Evolutionary conservation across 2,113 vertebrate genomes (phyloP).

Genomic region (Danio rerio): DNA sequence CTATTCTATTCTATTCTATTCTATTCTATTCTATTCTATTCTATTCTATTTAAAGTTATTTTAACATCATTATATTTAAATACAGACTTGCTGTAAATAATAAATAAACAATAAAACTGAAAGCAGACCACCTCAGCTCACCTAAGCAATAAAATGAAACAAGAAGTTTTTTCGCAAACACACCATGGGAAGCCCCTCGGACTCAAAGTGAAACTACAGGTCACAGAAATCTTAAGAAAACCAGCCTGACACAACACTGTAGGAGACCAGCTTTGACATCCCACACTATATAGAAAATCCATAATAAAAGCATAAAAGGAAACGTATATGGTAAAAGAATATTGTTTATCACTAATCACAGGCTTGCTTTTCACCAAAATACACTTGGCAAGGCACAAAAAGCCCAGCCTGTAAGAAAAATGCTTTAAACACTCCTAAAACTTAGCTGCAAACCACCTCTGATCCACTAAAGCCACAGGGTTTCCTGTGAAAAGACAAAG

Average conservation of each 20-base stretch:
- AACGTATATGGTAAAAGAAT: background rate
- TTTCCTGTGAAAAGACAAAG: constrained; percentile 30
- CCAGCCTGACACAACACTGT: background rate
- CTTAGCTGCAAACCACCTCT: background rate
- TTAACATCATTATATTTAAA: background rate
- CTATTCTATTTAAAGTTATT: background rate
- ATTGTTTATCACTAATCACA: background rate
- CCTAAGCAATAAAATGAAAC: background rate
- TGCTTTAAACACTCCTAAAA: background rate
- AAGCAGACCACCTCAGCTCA: background rate
- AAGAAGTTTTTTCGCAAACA: background rate
- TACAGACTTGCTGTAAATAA: background rate
- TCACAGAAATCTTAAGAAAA: background rate
- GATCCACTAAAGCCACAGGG: background rate
- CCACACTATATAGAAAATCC: constrained; percentile 1
- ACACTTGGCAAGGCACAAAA: constrained; percentile 1
- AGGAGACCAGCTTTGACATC: background rate
- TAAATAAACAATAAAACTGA: background rate
- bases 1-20: background rate
- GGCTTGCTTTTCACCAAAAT: background rate
- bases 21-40: background rate
- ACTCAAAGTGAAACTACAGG: background rate
- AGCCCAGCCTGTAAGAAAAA: background rate
- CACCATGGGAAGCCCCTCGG: constrained; percentile 9
- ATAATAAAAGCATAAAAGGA: background rate